phyloP scores from a whole-genome alignment of 2,888 invertebrate species.

The Axea sp. region DNA sequence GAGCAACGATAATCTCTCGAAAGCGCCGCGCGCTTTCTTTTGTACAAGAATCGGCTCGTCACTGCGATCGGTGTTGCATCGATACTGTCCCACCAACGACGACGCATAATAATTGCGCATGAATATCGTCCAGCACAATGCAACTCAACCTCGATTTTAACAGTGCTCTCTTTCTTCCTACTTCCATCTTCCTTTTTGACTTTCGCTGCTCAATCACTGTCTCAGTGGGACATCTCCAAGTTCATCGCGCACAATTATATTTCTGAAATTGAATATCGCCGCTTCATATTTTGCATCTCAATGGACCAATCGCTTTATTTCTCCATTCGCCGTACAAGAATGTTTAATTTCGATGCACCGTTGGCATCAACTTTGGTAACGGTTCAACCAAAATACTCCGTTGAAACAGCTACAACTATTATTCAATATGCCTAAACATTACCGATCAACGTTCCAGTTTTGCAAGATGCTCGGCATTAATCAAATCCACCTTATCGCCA shows the following conservation, averaged over 20 bases:
- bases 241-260: conserved; percentile 32
- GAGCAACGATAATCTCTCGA: conserved; percentile 16
- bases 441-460: not conserved
- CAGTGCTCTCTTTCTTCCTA: conserved; percentile 9
- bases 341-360: no score
- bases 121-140: conserved; percentile 56
- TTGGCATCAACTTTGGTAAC: no score
- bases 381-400: no score
- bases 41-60: conserved; percentile 49
- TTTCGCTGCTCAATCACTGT: conserved; percentile 60
- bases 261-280: conserved; percentile 10
- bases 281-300: conserved; percentile 13
- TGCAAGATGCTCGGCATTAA: not conserved
- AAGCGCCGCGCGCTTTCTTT: conserved; percentile 50
- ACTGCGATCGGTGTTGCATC: conserved; percentile 44
- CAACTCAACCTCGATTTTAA: conserved; percentile 57
- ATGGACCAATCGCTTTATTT: not conserved
- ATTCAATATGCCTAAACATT: no score
- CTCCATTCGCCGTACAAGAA: no score
- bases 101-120: conserved; percentile 49
- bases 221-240: conserved; percentile 52
- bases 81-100: conserved; percentile 41
- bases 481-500: conserved; percentile 1
- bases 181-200: conserved; percentile 20
- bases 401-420: no score